Base-by-base conservation (phyloP, 2,797 vertebrate genomes). In the Oreortyx pictus region DNA sequence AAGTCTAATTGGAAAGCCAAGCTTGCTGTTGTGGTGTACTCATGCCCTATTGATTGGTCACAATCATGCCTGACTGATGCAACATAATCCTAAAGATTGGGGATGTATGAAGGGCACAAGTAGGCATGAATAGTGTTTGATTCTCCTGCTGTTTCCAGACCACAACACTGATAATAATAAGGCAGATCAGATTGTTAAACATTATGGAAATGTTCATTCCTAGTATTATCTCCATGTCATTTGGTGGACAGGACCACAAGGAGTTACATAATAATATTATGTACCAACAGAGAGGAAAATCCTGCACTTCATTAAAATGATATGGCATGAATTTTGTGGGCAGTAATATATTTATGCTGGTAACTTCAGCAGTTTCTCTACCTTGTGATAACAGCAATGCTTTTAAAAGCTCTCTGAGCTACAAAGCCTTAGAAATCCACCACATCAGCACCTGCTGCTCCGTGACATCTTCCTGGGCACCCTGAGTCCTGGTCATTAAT, bases 281-380 rank as follows among this genome's bases (percentile, higher is more conserved):
- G 33, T 3, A 65, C 15, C 64, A 84, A 86, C 12, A 61, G 78
- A 88, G 33, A 52, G 9, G 25, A 19, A 93, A 88, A 94, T 57
- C 77, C 39, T 79, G 47, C 29, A 90, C 67, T 92, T 94, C 37
- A 73, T 95, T 95, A 93, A 93, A 95, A 37, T 62, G 73, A 31
- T 41, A 14, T 74, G 86, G 52, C 88, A 86, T 46, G 10, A 92
- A 82, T 92, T 91, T 76, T 90, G 35, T 3, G 3, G 67, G 27
- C 37, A 79, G 57, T 41, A 74, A 76, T 82, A 19, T 61, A 50
- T 83, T 89, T 92, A 50, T 64, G 24, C 56, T 71, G 37, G 67
- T 91, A 88, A 70, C 47, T 86, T 84, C 83, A 82, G 67, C 35
- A 79, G 60, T 16, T 88, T 86, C 79, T 90, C 64, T 82, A 15